Evolutionary conservation across 2,888 invertebrate genomes (phyloP), one percentile per base, ranked within the genome.

Genomic region (Leptinotarsa juncta): DNA sequence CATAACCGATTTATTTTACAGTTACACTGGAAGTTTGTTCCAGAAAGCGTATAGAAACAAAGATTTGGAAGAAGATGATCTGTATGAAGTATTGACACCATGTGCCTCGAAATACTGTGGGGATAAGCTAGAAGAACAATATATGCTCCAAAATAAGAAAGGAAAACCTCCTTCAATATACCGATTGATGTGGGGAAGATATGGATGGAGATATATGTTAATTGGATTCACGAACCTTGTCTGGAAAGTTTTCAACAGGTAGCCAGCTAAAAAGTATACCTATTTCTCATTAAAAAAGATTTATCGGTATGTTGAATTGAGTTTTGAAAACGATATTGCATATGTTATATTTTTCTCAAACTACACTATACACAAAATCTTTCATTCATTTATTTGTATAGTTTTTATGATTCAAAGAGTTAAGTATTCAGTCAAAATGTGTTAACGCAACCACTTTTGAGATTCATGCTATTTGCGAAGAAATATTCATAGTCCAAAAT

Each of bases 11-110:
- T 20, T 42, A 20, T 32, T 42, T 73, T 87, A 72, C 86, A 94
- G 93, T 85, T 94, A 93, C 91, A 90, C 93, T 0, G 86, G 92
- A 71, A 90, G 91, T 78, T 90, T 91, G 5, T 93, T 94, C 82
- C 91, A 90, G 85, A 89, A 91, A 72, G 94, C 93, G 7, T 90
- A 90, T 78, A 18, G 16, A 15, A 90, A 88, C 71, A 89, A 91
- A 20, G 93, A 93, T 80, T 89, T 94, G 51, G 90, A 91, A 81
- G 90, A 90, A 57, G 87, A 89, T 53, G 92, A 92, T 82, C 84
- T 92, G 20, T 91, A 90, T 80, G 88, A 89, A 80, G 89, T 90
- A 60, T 85, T 90, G n/a, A 85, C 87, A 60, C 87, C 88, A 32
- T 89, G 78, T 51, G 65, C 60, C 26, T 81, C 82, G 3, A 77